These are phyloP conservation scores for Loriculus beryllinus DNA, from an alignment of 2,797 vertebrate species.

Conservation along the genomic window DNA sequence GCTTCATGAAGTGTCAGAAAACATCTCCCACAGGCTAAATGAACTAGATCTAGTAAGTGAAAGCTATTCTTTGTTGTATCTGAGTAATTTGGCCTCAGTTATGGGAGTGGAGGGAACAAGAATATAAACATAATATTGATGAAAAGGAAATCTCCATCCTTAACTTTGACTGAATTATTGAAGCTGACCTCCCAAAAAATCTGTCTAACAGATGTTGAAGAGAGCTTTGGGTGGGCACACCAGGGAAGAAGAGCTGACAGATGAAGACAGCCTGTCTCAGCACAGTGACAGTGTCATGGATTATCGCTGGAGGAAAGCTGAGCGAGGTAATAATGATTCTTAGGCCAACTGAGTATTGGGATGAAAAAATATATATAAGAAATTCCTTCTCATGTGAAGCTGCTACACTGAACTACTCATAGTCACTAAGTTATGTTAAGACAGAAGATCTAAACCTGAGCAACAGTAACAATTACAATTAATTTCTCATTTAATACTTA, in stretches of 20 bases:
- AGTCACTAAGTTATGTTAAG: not conserved
- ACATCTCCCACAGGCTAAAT: slow-evolving; percentile 81
- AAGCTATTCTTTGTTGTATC: not conserved
- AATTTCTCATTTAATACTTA: not conserved
- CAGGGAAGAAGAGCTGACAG: slow-evolving; percentile 60
- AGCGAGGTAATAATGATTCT: slow-evolving; percentile 64
- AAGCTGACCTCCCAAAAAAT: not conserved
- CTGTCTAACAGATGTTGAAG: slow-evolving; percentile 84
- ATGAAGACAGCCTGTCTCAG: slow-evolving; percentile 84
- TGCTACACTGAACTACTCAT: not conserved
- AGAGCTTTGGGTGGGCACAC: slow-evolving; percentile 77
- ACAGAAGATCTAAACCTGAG: not conserved
- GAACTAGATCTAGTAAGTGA: slow-evolving; percentile 85
- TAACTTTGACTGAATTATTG: not conserved
- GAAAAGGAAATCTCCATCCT: not conserved
- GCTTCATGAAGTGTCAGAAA: slow-evolving; percentile 84
- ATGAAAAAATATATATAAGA: not conserved
- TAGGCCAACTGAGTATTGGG: not conserved
- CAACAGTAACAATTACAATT: not conserved
- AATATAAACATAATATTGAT: not conserved
- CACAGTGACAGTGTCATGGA: slow-evolving; percentile 86
- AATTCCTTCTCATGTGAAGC: not conserved
- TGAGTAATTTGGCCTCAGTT: not conserved
- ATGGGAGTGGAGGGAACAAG: not conserved
- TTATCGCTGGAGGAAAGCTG: slow-evolving; percentile 58